phyloP scores from a whole-genome alignment of 2,888 invertebrate genomes.

The Rhopalosiphum nymphaeae region DNA sequence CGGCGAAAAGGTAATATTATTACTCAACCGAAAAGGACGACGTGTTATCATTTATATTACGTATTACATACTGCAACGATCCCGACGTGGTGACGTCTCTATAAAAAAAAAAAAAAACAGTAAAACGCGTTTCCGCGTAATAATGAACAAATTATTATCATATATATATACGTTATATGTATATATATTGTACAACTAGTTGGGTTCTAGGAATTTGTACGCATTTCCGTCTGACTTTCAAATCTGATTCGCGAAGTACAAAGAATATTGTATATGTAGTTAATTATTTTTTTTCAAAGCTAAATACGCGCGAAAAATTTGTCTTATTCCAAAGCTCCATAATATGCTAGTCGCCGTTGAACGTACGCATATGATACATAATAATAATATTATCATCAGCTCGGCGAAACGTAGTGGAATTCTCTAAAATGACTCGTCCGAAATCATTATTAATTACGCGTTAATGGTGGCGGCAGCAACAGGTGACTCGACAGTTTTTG shows the following conservation, averaged over 20 bases:
- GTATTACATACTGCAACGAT: background rate
- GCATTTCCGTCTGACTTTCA: background rate
- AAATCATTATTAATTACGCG: constrained; percentile 26
- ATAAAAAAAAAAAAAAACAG: background rate
- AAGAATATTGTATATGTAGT: background rate
- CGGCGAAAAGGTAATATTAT: background rate
- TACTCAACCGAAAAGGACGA: background rate
- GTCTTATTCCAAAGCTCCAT: background rate
- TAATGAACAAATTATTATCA: background rate
- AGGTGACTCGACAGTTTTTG: constrained; percentile 34
- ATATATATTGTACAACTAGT: background rate
- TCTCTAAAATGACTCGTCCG: constrained; percentile 25
- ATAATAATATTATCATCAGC: background rate
- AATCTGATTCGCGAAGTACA: background rate
- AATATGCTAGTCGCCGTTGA: background rate
- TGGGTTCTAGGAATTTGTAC: background rate
- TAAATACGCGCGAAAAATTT: background rate
- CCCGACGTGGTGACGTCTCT: background rate
- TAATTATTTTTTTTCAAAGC: background rate
- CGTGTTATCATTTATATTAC: background rate
- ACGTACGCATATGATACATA: background rate
- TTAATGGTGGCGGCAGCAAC: background rate
- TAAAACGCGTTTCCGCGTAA: background rate
- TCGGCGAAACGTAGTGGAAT: background rate
- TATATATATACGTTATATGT: background rate